Base-by-base conservation (phyloP, 2,888 invertebrate genomes). In the Thumatha senex region DNA sequence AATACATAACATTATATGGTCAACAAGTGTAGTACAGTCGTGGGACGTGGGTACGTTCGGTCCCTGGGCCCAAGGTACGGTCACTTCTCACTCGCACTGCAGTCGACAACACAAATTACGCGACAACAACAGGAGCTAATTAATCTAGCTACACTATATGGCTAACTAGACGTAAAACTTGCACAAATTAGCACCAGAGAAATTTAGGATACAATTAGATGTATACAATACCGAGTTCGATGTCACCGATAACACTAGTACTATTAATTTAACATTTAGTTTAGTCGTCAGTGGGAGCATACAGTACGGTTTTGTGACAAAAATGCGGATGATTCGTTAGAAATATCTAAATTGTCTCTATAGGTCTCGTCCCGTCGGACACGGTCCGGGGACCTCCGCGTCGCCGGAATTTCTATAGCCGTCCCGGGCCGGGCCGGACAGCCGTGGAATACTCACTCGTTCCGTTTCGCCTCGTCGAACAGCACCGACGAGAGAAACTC, bases 131-230 rank as follows among this genome's bases (percentile, higher is more conserved):
- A 42, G 48, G 31, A 54, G 44, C 45, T 48, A 56, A 43, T 31
- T 46, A 40, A 39, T 47, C 50, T 55, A 44, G 35, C 48, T 55
- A 51, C 51, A 47, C 54, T 61, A 66, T 56, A 61, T 47, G 51
- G 52, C 59, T 64, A 59, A 54, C 46, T 63, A 54, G 47, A 67
- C 70, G 63, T 62, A 68, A 74, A 67, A 69, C 72, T 72, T 70
- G 69, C 74, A 75, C 73, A 76, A 72, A 72, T 78, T 83, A 87
- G 88, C 87, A 87, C 88, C 87, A 84, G 81, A 82, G 59, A 83
- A 79, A 82, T 76, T 69, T 74, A 80, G 75, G 74, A 79, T 75
- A 75, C 63, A 56, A 64, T 40, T 61, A 65, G 57, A 64, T 70
- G 66, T 64, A 67, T 72, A 68, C 65, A 55, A 67, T 67, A 53